phyloP scores from a whole-genome alignment of 2,888 invertebrate genomes.

The Baccha elongata region DNA sequence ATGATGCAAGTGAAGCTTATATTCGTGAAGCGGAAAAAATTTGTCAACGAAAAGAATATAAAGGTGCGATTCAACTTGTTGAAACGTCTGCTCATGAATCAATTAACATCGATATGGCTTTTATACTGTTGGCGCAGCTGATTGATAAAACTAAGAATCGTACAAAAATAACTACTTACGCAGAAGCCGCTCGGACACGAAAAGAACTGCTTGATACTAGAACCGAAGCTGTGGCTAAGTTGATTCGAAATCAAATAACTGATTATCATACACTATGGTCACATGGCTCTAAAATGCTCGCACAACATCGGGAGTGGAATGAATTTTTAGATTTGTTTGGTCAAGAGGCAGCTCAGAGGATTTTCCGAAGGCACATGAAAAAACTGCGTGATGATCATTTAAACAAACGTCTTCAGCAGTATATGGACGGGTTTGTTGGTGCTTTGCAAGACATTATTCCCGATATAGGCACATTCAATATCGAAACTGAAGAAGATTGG shows the following conservation, averaged over 20 bases:
- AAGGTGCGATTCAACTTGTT: constrained; percentile 92
- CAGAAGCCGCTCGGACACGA: constrained; percentile 92
- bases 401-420: constrained; percentile 89
- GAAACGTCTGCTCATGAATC: constrained; percentile 98
- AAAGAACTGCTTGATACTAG: constrained; percentile 95
- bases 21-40: constrained; percentile 95
- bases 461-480: constrained; percentile 87
- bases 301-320: constrained; percentile 93
- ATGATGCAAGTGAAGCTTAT: constrained; percentile 94
- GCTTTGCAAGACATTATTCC: constrained; percentile 91
- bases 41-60: constrained; percentile 94
- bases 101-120: constrained; percentile 97
- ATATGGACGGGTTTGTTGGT: constrained; percentile 90
- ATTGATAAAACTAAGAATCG: constrained; percentile 92
- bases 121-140: constrained; percentile 94
- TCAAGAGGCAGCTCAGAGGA: constrained; percentile 90
- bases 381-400: constrained; percentile 92
- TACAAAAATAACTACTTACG: constrained; percentile 87
- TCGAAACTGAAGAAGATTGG: constrained; percentile 90
- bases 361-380: constrained; percentile 90
- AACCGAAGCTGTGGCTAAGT: constrained; percentile 93
- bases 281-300: constrained; percentile 92
- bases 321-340: constrained; percentile 95
- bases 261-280: constrained; percentile 94
- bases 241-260: constrained; percentile 92